phyloP scores from a whole-genome alignment of 53 echinoderm and acorn worm genomes.

The Stichopus horrens region DNA sequence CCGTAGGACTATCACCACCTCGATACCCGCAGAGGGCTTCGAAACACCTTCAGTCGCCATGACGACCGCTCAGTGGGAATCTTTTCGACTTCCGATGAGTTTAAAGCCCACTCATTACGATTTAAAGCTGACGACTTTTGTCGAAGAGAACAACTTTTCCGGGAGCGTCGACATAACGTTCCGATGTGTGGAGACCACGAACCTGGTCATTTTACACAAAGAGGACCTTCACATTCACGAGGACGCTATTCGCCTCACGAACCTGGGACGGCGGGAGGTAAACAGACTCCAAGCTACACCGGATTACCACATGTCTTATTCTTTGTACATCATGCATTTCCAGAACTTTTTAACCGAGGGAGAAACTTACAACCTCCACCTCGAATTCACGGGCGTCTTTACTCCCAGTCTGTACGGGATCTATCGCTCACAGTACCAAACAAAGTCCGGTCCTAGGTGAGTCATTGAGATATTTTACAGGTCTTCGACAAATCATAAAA shows the following conservation, averaged over 20 bases:
- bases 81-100: conserved; percentile 72
- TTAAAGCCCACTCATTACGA: conserved; percentile 72
- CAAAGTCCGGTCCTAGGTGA: conserved; percentile 56
- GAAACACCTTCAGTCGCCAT: background rate
- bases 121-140: conserved; percentile 64
- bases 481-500: background rate
- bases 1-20: background rate
- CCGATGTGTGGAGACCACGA: conserved; percentile 60
- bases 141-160: conserved; percentile 60
- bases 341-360: conserved; percentile 48
- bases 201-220: conserved; percentile 73
- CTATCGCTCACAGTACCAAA: conserved; percentile 63
- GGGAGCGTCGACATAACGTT: conserved; percentile 74
- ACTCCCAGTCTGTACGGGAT: conserved; percentile 60
- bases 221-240: background rate
- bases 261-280: background rate
- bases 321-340: conserved; percentile 55
- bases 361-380: conserved; percentile 55
- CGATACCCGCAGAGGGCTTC: background rate
- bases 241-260: background rate
- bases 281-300: conserved; percentile 29
- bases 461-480: conserved; percentile 1
- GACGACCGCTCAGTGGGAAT: conserved; percentile 51
- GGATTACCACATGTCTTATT: conserved; percentile 52
- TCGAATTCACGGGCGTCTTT: conserved; percentile 61